These are phyloP conservation scores for Gracilinanus agilis DNA, from an alignment of 2,113 vertebrate species.

Conservation along the genomic window DNA sequence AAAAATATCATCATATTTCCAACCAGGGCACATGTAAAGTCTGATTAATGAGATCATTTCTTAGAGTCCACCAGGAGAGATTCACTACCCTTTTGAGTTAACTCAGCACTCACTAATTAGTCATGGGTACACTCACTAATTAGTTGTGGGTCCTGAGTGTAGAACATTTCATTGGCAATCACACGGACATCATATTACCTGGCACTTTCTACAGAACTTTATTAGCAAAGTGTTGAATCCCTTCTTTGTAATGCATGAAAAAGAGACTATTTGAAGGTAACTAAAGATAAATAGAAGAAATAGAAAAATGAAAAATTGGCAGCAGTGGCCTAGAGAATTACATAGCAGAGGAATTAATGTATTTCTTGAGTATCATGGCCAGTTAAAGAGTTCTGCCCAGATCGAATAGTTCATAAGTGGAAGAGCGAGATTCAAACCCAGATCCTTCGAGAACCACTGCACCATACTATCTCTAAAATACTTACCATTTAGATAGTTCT, in stretches of 20 bases:
- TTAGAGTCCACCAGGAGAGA: not conserved
- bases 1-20: not conserved
- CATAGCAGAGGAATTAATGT: not conserved
- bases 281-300: not conserved
- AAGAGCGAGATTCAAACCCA: not conserved
- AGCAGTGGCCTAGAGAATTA: slow-evolving; percentile 7
- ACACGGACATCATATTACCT: not conserved
- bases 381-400: not conserved
- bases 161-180: not conserved
- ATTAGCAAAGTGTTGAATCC: not conserved
- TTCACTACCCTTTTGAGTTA: not conserved
- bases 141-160: not conserved
- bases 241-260: not conserved
- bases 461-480: not conserved
- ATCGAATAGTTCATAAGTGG: not conserved
- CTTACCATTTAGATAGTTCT: not conserved
- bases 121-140: not conserved
- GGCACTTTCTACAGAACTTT: not conserved
- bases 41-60: not conserved
- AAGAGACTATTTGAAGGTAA: not conserved
- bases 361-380: slow-evolving; percentile 12
- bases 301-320: slow-evolving; percentile 40
- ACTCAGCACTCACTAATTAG: not conserved
- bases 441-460: not conserved
- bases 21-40: not conserved